Conservation (phyloP, 2,888 invertebrate genomes). For the Drosophila kuntzei region DNA sequence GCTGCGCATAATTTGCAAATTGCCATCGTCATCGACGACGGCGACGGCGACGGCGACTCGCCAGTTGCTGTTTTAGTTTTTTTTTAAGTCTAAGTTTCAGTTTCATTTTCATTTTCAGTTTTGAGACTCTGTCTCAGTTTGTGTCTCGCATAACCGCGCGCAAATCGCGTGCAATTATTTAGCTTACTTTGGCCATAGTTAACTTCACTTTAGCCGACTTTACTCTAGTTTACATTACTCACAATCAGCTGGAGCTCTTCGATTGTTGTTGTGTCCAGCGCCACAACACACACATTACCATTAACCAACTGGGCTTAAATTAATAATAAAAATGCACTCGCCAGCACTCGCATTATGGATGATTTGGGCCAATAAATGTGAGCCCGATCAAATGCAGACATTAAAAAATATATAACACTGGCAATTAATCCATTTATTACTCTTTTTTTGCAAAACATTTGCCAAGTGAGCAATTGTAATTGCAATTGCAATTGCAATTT, state of each 20-base stretch:
- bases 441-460: conserved; percentile 11
- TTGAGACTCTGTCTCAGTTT: conserved; percentile 17
- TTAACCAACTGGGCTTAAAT: conserved; percentile 60
- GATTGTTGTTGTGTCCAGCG: conserved; percentile 56
- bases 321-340: conserved; percentile 61
- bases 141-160: conserved; percentile 63
- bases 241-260: conserved; percentile 56
- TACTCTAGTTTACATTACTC: conserved; percentile 36
- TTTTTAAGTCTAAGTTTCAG: conserved; percentile 20
- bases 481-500: conserved; percentile 44
- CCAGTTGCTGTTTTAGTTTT: conserved; percentile 33
- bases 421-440: conserved; percentile 68
- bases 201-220: conserved; percentile 48
- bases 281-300: conserved; percentile 53
- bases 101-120: conserved; percentile 19
- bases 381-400: conserved; percentile 27
- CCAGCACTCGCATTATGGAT: conserved; percentile 57
- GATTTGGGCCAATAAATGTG: conserved; percentile 70
- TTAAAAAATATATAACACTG: conserved; percentile 11
- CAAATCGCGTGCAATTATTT: conserved; percentile 82
- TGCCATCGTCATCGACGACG: conserved; percentile 62
- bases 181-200: conserved; percentile 61
- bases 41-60: conserved; percentile 37
- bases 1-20: conserved; percentile 76
- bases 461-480: conserved; percentile 29